Conservation (phyloP, 2,113 vertebrate species). For the Asarcornis scutulata region DNA sequence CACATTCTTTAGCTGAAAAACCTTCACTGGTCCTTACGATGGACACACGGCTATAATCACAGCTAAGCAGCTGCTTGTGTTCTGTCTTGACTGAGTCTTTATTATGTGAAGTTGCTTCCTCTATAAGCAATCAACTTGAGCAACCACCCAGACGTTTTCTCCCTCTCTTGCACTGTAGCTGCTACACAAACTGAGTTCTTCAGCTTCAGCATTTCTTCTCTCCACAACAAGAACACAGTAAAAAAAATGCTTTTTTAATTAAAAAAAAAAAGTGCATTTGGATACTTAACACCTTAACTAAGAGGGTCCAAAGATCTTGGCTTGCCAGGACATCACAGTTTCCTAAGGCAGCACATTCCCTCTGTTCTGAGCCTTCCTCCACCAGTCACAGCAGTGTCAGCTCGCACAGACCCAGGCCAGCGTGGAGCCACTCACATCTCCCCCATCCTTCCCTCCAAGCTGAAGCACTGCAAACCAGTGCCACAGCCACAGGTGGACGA, state of each 20-base stretch:
- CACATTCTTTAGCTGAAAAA: not conserved
- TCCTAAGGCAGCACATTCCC: not conserved
- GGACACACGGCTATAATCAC: not conserved
- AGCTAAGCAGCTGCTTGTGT: slow-evolving; percentile 36
- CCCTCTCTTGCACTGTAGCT: not conserved
- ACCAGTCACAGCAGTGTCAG: not conserved
- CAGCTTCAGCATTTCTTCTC: not conserved
- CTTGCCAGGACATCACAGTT: not conserved
- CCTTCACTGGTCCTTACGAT: not conserved
- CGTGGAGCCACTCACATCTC: not conserved
- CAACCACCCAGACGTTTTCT: slow-evolving; percentile 33
- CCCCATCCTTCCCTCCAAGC: too few relatives aligned
- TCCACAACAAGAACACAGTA: not conserved
- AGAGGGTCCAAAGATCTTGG: not conserved
- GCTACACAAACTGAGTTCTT: not conserved
- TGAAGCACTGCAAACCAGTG: not conserved
- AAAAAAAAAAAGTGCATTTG: not conserved
- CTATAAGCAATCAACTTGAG: slow-evolving; percentile 15
- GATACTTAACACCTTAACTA: not conserved
- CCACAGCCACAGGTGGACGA: too few relatives aligned
- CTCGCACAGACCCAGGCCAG: too few relatives aligned
- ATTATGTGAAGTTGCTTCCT: not conserved
- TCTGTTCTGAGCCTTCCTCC: not conserved
- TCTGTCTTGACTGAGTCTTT: slow-evolving; percentile 4
- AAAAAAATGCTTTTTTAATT: too few relatives aligned